Evolutionary conservation across 2,888 invertebrate genomes (phyloP).

Genomic region (Teleiodes luculella): DNA sequence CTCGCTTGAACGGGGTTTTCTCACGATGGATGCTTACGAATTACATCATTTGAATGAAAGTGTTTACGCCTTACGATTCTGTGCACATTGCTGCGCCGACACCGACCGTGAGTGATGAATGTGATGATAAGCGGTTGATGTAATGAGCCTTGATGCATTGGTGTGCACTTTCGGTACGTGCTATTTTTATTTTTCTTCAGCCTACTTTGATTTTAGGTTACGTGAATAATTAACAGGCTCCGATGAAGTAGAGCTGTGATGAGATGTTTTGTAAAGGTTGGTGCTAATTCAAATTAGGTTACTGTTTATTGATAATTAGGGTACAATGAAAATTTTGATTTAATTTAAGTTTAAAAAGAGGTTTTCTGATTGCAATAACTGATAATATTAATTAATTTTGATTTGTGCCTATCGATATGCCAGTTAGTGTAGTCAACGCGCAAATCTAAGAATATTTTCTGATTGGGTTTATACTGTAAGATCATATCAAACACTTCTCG

Average conservation of each 20-base stretch:
- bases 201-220: background rate
- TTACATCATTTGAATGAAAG: constrained; percentile 26
- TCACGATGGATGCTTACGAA: constrained; percentile 12
- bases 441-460: no score
- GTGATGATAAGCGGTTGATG: background rate
- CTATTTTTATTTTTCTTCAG: background rate
- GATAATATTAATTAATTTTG: no score
- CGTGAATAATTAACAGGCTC: background rate
- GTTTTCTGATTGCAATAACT: no score
- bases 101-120: background rate
- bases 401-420: no score
- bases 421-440: no score
- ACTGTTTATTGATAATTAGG: no score
- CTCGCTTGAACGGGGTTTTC: background rate
- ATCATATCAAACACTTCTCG: background rate
- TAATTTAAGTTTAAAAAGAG: no score
- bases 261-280: no score
- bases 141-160: background rate
- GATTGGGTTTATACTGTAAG: no score
- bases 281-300: no score
- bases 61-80: constrained; percentile 19
- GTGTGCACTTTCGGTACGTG: background rate
- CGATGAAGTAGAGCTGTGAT: no score
- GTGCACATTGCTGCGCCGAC: constrained; percentile 6
- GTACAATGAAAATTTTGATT: no score